These are phyloP conservation scores for Ormia ochracea DNA, from an alignment of 2,888 invertebrate species.

Conservation along the genomic window DNA sequence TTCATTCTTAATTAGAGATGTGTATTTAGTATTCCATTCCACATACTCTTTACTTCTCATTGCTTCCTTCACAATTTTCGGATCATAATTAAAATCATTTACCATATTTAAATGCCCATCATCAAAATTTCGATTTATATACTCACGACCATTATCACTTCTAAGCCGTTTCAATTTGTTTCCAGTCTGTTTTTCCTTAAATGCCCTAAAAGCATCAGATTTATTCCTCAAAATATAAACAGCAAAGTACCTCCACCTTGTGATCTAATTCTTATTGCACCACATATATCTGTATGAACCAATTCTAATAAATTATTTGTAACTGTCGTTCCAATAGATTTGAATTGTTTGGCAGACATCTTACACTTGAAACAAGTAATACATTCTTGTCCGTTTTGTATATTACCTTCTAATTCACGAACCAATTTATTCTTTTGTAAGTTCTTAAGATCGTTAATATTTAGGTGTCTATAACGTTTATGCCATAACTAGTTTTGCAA, in stretches of 20 bases:
- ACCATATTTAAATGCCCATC: too few relatives aligned
- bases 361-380: neutral
- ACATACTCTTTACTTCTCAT: too few relatives aligned
- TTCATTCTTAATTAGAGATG: too few relatives aligned
- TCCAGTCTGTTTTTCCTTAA: neutral
- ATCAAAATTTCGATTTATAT: neutral
- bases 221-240: neutral
- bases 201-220: neutral
- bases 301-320: neutral
- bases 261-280: neutral
- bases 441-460: neutral
- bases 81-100: too few relatives aligned
- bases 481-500: neutral
- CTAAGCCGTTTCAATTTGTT: constrained; percentile 3
- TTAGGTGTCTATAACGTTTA: neutral
- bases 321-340: neutral
- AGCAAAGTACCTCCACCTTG: neutral
- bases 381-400: neutral
- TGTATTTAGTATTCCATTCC: too few relatives aligned
- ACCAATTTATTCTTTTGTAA: neutral
- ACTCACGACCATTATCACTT: constrained; percentile 17
- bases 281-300: constrained; percentile 6
- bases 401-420: neutral
- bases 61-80: too few relatives aligned
- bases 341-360: neutral